Conservation (phyloP, 92 coral and sea anemone genomes). For the Porites divaricata region DNA sequence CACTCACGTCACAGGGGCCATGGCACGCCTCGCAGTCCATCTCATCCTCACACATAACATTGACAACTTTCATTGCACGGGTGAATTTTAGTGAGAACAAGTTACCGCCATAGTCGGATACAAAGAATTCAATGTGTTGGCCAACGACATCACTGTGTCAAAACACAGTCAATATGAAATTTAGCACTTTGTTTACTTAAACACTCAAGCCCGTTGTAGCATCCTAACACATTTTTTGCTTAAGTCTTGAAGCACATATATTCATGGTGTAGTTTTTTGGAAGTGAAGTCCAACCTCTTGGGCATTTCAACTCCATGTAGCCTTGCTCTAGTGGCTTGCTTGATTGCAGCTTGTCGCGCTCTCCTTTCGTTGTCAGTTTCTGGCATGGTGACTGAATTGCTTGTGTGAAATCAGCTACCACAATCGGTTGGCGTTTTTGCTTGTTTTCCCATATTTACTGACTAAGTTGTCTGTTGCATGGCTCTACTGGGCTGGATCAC, state of each 20-base stretch:
- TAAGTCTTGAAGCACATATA: constrained; percentile 66
- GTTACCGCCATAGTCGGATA: constrained; percentile 74
- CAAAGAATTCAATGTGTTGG: constrained; percentile 66
- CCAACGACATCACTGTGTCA: constrained; percentile 72
- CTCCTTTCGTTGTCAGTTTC: constrained; percentile 68
- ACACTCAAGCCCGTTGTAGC: constrained; percentile 71
- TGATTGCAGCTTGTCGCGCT: constrained; percentile 67
- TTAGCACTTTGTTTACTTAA: constrained; percentile 67
- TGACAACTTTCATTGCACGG: constrained; percentile 55
- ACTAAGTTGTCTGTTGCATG: constrained; percentile 29
- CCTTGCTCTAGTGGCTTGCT: constrained; percentile 76
- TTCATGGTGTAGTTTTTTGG: constrained; percentile 69
- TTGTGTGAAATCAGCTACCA: constrained; percentile 48
- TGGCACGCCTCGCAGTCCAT: constrained; percentile 76
- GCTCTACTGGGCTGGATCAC: constrained; percentile 56
- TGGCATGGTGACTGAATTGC: constrained; percentile 52
- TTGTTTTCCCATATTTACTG: constrained; percentile 55
- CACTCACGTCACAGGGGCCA: constrained; percentile 72
- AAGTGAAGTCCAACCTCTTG: constrained; percentile 72
- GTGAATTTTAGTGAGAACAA: constrained; percentile 76
- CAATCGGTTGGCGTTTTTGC: constrained; percentile 33
- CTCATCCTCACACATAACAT: constrained; percentile 54
- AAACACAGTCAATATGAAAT: constrained; percentile 63
- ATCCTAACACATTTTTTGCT: constrained; percentile 66
- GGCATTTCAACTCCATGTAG: constrained; percentile 77